Evolutionary conservation across 2,888 invertebrate genomes (phyloP), one percentile per base, ranked within the genome.

Genomic region (Eupithecia tripunctaria): DNA sequence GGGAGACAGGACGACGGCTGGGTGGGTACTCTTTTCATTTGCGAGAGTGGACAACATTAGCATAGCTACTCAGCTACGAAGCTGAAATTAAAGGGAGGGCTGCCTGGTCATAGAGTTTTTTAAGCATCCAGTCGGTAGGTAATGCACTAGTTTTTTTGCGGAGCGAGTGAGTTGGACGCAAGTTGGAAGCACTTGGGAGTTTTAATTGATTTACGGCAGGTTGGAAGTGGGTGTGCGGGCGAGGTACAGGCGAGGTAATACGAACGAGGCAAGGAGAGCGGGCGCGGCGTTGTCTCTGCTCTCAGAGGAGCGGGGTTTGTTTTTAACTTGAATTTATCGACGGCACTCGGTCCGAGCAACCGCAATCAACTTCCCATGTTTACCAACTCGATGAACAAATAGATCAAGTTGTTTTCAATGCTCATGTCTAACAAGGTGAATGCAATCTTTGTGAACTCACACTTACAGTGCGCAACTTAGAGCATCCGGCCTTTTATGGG

Each of bases 131-230:
- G 71, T 76, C 77, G 77, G 78, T 81, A 84, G 77, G 78, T 81
- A 84, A 78, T 81, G 80, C 71, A 76, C 73, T 84, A 81, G 84
- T 83, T 86, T 81, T 84, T 83, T 84, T 83, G 36, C 63, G 79
- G 74, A 75, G 77, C 74, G 73, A 73, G 73, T 78, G 77, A 79
- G 76, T 72, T 73, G 73, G 68, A 77, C 72, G 78, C 72, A 78
- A 83, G 79, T 83, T 81, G 78, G 72, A 78, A 80, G 80, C 81
- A 78, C 81, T 85, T 81, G 83, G 79, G 82, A 86, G 85, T 89
- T 89, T 86, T 90, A 90, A 91, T 91, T 91, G 88, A 89, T 90
- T 88, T 88, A 88, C 82, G 79, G 82, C 82, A 85, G 84, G 83
- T 68, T 85, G 77, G 81, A 73, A 82, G 83, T 81, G 79, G 75